Evolutionary conservation across 2,888 invertebrate species (phyloP).

Genomic region (Pandemis heparana): DNA sequence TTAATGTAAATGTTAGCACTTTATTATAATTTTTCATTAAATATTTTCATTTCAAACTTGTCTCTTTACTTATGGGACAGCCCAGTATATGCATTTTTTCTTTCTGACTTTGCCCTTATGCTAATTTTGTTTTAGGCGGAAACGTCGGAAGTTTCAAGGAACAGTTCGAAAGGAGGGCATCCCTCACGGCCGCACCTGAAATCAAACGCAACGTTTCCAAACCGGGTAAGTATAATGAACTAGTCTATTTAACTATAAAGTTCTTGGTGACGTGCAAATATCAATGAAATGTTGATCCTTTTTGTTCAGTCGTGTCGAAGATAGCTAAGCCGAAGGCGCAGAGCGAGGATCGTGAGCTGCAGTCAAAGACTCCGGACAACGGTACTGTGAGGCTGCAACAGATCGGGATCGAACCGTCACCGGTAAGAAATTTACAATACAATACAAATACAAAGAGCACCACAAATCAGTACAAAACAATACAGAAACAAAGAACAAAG

Average conservation of each 20-base stretch:
- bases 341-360: conserved; percentile 79
- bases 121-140: conserved; percentile 77
- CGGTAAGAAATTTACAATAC: conserved; percentile 60
- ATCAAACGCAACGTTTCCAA: conserved; percentile 74
- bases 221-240: conserved; percentile 62
- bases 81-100: too few species aligned
- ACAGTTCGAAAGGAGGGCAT: conserved; percentile 93
- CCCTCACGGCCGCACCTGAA: conserved; percentile 82
- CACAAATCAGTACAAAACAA: too few species aligned
- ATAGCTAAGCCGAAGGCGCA: conserved; percentile 81
- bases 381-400: conserved; percentile 80
- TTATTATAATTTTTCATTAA: too few species aligned
- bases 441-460: too few species aligned
- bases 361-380: conserved; percentile 66
- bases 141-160: conserved; percentile 95
- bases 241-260: neutral
- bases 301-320: conserved; percentile 71
- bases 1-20: too few species aligned
- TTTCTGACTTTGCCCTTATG: too few species aligned
- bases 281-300: conserved; percentile 13
- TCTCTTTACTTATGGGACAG: too few species aligned
- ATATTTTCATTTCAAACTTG: too few species aligned
- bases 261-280: neutral
- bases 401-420: conserved; percentile 81
- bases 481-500: too few species aligned